Evolutionary conservation across 2,113 vertebrate species (phyloP).

Genomic region (Amblyopsis rosae): DNA sequence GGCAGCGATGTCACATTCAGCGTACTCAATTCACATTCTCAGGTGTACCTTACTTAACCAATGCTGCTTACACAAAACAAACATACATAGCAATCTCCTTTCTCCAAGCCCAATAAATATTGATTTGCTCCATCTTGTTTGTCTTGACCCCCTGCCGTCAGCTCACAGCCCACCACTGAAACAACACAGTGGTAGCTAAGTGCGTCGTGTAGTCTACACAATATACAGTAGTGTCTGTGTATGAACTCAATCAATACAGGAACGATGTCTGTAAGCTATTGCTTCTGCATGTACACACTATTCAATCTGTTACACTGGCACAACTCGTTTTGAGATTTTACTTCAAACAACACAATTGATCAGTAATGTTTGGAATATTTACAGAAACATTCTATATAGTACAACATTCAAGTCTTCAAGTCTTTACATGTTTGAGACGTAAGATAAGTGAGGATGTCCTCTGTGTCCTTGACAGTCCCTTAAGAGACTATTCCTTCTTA

Average conservation of each 20-base stretch:
- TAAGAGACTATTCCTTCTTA: slow-evolving; percentile 12
- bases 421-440: slow-evolving; percentile 5
- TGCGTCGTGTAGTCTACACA: slow-evolving; percentile 38
- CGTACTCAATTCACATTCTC: too few species aligned
- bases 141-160: neutral
- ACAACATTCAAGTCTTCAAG: too few species aligned
- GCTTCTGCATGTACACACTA: slow-evolving; percentile 38
- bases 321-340: neutral
- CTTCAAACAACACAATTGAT: slow-evolving; percentile 4
- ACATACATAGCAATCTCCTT: slow-evolving; percentile 3
- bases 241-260: slow-evolving; percentile 9
- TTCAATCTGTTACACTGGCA: neutral
- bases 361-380: neutral
- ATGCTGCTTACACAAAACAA: neutral
- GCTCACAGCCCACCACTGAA: slow-evolving; percentile 19
- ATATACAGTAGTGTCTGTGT: neutral
- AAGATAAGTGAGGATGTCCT: slow-evolving; percentile 3
- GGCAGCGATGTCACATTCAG: neutral
- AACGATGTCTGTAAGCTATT: slow-evolving; percentile 14
- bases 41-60: too few species aligned
- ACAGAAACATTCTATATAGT: neutral
- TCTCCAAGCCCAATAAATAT: neutral
- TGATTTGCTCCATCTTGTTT: slow-evolving; percentile 4
- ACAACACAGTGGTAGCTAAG: slow-evolving; percentile 41
- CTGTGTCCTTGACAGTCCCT: slow-evolving; percentile 37